A percentile compares a stretch with the other conserved stretches of the same genome.
These are phyloP conservation scores for Helostoma temminkii DNA, from an alignment of 2,797 vertebrate genomes.

Conservation along the genomic window DNA sequence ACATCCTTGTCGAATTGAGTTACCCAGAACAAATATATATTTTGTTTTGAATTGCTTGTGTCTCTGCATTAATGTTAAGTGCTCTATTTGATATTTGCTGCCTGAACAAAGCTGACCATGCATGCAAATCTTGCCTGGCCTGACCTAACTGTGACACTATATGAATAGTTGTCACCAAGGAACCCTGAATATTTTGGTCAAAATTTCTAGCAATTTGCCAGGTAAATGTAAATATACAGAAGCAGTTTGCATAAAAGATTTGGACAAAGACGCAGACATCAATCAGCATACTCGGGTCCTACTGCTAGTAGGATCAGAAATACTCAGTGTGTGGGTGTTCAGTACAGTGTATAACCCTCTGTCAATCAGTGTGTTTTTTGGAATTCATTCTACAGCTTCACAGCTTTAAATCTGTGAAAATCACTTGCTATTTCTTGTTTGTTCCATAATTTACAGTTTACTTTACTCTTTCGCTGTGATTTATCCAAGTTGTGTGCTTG, in stretches of 20 bases:
- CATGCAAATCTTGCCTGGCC: neutral
- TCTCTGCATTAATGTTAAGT: too few species aligned
- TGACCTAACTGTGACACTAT: neutral
- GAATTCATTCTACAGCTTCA: neutral
- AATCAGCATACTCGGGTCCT: neutral
- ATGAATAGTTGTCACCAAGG: neutral
- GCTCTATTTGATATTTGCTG: neutral
- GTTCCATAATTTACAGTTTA: too few species aligned
- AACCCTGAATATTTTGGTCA: too few species aligned
- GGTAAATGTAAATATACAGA: neutral
- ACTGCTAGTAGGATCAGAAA: neutral
- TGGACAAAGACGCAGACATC: too few species aligned
- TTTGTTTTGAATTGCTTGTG: too few species aligned
- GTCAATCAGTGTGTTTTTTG: neutral
- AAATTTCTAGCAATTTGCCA: neutral
- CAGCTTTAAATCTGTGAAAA: neutral
- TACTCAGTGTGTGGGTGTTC: neutral
- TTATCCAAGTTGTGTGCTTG: conserved; percentile 15
- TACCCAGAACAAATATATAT: too few species aligned
- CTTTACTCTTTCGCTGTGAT: too few species aligned
- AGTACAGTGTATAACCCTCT: neutral
- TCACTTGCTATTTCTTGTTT: neutral
- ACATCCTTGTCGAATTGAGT: too few species aligned
- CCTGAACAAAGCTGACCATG: neutral
- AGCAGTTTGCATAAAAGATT: neutral